Percentiles rank a stretch among this genome's conserved stretches.
These are phyloP conservation scores for Teleopsis dalmanni DNA, from an alignment of 1,140 invertebrate species.

Conservation along the genomic window DNA sequence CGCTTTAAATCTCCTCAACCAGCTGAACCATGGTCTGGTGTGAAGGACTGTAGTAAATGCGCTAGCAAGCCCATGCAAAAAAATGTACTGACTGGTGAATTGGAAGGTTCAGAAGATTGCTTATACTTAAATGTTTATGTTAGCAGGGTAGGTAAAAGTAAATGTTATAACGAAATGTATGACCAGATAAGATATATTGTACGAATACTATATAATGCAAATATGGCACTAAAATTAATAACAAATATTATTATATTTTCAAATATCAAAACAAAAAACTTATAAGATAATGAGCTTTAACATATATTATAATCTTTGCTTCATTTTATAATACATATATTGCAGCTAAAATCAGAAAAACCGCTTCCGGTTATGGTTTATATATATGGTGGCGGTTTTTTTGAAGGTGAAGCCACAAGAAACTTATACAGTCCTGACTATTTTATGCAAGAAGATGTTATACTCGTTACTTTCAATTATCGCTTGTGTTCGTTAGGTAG, in stretches of 20 bases:
- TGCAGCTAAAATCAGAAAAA: constrained; percentile 18
- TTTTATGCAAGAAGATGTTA: constrained; percentile 52
- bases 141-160: constrained; percentile 15
- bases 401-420: constrained; percentile 43
- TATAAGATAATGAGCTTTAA: too few relatives aligned
- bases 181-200: background rate
- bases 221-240: background rate
- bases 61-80: constrained; percentile 26
- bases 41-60: constrained; percentile 42
- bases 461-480: constrained; percentile 65
- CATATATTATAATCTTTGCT: background rate
- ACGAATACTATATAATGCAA: background rate
- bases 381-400: constrained; percentile 63
- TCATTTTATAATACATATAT: background rate
- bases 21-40: constrained; percentile 47
- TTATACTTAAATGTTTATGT: constrained; percentile 37
- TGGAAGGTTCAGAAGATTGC: constrained; percentile 33
- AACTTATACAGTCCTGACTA: constrained; percentile 53
- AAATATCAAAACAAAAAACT: too few relatives aligned
- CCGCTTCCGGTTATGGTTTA: constrained; percentile 58
- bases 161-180: background rate
- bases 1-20: constrained; percentile 53
- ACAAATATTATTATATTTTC: background rate
- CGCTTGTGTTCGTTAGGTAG: constrained; percentile 52
- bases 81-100: constrained; percentile 20